phyloP scores from a whole-genome alignment of 2,797 vertebrate genomes.

The Gymnodraco acuticeps region DNA sequence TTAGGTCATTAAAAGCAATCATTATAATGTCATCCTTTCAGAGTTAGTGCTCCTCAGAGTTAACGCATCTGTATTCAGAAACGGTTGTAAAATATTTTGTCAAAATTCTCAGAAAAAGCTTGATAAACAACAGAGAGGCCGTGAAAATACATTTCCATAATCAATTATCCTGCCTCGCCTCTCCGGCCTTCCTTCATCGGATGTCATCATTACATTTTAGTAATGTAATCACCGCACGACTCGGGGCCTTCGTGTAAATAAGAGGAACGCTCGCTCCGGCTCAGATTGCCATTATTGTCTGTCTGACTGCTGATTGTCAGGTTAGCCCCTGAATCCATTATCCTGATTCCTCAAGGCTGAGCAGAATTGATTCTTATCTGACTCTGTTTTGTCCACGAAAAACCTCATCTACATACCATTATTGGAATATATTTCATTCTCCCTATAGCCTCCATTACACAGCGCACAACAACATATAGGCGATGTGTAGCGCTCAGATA shows the following conservation, averaged over 20 bases:
- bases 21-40: background rate
- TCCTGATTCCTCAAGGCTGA: conserved; percentile 68
- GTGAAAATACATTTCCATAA: conserved; percentile 38
- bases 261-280: conserved; percentile 44
- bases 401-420: conserved; percentile 76
- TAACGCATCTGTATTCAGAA: background rate
- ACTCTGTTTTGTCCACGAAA: conserved; percentile 59
- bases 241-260: conserved; percentile 54
- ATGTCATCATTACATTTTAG: conserved; percentile 46
- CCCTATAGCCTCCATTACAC: conserved; percentile 33
- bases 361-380: conserved; percentile 75
- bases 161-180: conserved; percentile 36
- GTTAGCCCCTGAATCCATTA: conserved; percentile 78
- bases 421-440: conserved; percentile 68
- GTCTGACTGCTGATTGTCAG: conserved; percentile 74
- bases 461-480: conserved; percentile 27
- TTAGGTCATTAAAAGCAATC: background rate
- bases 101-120: conserved; percentile 1
- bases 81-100: conserved; percentile 4
- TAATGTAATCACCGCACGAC: conserved; percentile 55
- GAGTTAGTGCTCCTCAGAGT: background rate
- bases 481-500: conserved; percentile 55
- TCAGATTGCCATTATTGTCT: conserved; percentile 63
- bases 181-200: conserved; percentile 12
- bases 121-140: conserved; percentile 2